phyloP scores from a whole-genome alignment of 92 coral and sea anemone genomes.

The Nematostella vectensis region DNA sequence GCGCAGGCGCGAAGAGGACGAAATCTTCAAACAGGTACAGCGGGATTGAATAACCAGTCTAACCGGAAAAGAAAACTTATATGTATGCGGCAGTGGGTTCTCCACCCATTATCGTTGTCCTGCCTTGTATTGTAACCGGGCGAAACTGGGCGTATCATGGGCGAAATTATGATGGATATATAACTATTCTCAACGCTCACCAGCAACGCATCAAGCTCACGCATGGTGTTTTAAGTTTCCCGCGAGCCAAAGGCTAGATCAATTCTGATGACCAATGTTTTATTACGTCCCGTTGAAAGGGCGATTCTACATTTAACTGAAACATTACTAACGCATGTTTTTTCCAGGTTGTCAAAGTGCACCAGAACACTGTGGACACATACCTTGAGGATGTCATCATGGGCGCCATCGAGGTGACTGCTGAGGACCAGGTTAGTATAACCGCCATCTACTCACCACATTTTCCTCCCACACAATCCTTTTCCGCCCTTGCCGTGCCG shows the following conservation, averaged over 20 bases:
- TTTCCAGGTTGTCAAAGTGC: constrained; percentile 83
- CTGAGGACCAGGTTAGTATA: constrained; percentile 79
- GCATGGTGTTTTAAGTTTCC: too few relatives aligned
- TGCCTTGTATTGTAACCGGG: neutral
- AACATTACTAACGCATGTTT: too few relatives aligned
- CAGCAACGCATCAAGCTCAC: too few relatives aligned
- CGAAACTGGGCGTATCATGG: too few relatives aligned
- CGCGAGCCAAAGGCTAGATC: too few relatives aligned
- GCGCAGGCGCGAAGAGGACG: constrained; percentile 97
- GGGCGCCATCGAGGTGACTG: constrained; percentile 77
- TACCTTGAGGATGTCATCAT: constrained; percentile 90
- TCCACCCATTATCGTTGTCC: neutral
- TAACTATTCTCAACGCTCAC: too few relatives aligned
- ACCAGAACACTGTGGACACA: constrained; percentile 86
- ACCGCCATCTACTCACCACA: neutral
- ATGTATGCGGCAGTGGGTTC: too few relatives aligned
- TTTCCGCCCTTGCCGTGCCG: neutral
- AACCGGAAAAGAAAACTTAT: too few relatives aligned
- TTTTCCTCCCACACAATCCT: neutral
- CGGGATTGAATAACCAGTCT: neutral
- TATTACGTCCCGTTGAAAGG: too few relatives aligned
- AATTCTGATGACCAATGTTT: too few relatives aligned
- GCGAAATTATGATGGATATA: too few relatives aligned
- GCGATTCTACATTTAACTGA: too few relatives aligned
- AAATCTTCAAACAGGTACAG: constrained; percentile 94